Base-by-base conservation (phyloP, 2,888 invertebrate species). In the Thereva unica region DNA sequence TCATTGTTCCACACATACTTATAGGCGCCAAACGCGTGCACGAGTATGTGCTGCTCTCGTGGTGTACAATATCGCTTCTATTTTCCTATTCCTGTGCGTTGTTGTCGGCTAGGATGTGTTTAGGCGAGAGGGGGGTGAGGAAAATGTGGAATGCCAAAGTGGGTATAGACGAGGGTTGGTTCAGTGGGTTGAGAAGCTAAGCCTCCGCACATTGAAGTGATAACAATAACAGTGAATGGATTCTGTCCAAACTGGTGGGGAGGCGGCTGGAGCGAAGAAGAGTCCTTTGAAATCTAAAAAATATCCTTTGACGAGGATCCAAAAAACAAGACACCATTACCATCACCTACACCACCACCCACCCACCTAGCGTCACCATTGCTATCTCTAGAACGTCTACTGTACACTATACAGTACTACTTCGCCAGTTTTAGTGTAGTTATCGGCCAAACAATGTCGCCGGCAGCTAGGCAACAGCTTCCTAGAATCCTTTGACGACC, bases 401-500 rank as follows among this genome's bases (percentile, higher is more conserved):
- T 40, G 49, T 61, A 61, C 50, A 61, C 50, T 61, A 50, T 34
- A 41, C 34, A 7, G 12, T n/a, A 47, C 50, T 40, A 61, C 49
- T 23, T 40, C 45, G 59, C 7, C 8, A 7, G 12, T 10, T 38
- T 10, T 35, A 50, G 49, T 61, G 50, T 41, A 61, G 61, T 50
- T 67, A 69, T 69, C 52, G 67, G 69, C 69, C 64, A 69, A 69
- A 69, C 64, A 65, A 59, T 42, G 35, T 23, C 64, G 64, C 53
- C 69, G 67, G 69, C 67, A 69, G 67, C 69, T 69, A 69, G 69
- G 69, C 69, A 69, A 69, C 61, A 61, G 41, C 50, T 61, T 61
- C 34, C 61, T 23, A 23, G 23, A 23, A 23, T 23, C 23, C 23
- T 23, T 23, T 23, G 23, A 23, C 23, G 23, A 23, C 23, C 61